A percentile compares a stretch with the other conserved stretches of the same genome.
These are phyloP conservation scores for Timandra comae DNA, from an alignment of 2,888 invertebrate genomes.

Conservation along the genomic window DNA sequence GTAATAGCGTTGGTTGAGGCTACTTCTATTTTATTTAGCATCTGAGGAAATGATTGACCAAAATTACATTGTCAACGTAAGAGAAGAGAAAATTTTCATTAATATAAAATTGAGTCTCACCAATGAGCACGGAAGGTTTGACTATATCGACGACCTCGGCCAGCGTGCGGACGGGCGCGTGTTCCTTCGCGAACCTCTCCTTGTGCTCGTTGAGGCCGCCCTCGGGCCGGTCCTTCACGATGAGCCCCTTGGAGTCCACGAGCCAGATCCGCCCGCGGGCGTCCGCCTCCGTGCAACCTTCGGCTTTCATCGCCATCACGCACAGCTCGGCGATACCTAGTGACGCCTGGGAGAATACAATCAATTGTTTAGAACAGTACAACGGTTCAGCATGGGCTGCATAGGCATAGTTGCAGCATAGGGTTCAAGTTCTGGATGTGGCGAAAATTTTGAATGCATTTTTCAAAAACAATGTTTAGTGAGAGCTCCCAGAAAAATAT, in stretches of 20 bases:
- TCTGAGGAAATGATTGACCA: no score
- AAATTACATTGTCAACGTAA: no score
- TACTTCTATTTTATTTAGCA: no score
- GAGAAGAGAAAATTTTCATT: no score
- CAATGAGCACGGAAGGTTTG: conserved; percentile 94
- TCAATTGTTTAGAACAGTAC: background rate
- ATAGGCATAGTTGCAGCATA: no score
- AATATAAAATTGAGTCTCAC: no score
- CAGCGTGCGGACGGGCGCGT: conserved; percentile 85
- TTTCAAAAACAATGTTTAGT: no score
- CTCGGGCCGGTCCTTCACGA: conserved; percentile 89
- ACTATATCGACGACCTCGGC: conserved; percentile 86
- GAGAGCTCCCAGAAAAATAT: background rate
- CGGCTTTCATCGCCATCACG: conserved; percentile 93
- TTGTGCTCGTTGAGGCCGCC: conserved; percentile 90
- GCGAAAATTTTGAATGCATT: no score
- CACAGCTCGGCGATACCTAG: conserved; percentile 95
- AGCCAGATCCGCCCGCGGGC: conserved; percentile 93
- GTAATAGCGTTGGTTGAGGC: no score
- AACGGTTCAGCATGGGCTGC: no score
- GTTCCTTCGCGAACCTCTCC: conserved; percentile 86
- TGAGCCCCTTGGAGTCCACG: conserved; percentile 96
- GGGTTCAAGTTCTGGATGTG: no score
- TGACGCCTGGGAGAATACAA: conserved; percentile 83
- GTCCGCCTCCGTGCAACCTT: conserved; percentile 85